Percentiles rank a stretch among this genome's conserved stretches.
phyloP scores from a whole-genome alignment of 2,888 invertebrate species.

The Heliconius sara region DNA sequence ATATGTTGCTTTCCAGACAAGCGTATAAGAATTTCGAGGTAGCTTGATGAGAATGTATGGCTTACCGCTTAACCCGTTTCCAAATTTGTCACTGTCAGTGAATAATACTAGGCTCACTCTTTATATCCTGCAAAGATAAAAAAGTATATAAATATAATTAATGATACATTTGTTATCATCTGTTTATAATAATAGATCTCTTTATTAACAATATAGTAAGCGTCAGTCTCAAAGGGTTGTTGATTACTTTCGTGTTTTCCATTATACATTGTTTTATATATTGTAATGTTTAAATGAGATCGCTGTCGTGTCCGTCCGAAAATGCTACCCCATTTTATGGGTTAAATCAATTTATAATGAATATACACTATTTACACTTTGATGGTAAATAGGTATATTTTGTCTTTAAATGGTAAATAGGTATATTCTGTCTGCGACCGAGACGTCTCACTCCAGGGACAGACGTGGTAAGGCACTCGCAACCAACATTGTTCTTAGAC shows the following conservation, averaged over 20 bases:
- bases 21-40: too few relatives aligned
- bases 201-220: not conserved
- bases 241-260: slow-evolving; percentile 4
- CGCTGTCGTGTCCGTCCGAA: slow-evolving; percentile 7
- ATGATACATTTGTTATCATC: not conserved
- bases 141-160: not conserved
- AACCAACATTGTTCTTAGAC: too few relatives aligned
- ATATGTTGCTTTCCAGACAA: too few relatives aligned
- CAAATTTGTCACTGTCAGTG: too few relatives aligned
- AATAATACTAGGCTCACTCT: too few relatives aligned
- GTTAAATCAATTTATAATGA: slow-evolving; percentile 14
- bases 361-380: slow-evolving; percentile 17
- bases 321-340: slow-evolving; percentile 8
- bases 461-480: too few relatives aligned
- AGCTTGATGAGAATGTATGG: too few relatives aligned
- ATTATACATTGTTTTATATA: slow-evolving; percentile 16
- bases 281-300: slow-evolving; percentile 14
- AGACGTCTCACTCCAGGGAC: too few relatives aligned
- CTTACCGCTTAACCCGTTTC: too few relatives aligned
- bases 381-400: not conserved
- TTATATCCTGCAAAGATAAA: too few relatives aligned
- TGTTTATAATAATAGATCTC: not conserved
- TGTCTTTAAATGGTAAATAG: not conserved
- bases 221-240: slow-evolving; percentile 16
- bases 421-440: not conserved